Percentiles rank a stretch among this genome's conserved stretches.
Evolutionary conservation across 1,140 invertebrate species (phyloP).

Genomic region (Hyphantria cunea): DNA sequence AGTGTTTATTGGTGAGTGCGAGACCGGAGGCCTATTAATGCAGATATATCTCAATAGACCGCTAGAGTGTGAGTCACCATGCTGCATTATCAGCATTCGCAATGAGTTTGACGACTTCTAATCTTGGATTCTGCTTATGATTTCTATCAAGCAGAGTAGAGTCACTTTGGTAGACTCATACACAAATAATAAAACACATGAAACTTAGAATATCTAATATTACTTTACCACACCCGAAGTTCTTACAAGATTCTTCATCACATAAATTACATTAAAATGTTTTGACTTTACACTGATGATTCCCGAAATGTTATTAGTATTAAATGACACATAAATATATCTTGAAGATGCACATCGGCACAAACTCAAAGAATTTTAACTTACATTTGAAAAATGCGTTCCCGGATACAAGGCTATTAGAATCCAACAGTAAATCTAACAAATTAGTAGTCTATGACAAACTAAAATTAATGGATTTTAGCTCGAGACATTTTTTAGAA

Average conservation of each 20-base stretch:
- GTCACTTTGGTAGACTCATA: too few species aligned
- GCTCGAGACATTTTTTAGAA: conserved; percentile 54
- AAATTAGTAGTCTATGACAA: conserved; percentile 75
- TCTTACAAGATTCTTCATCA: conserved; percentile 18
- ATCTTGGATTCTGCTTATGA: too few species aligned
- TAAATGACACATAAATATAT: conserved; percentile 73
- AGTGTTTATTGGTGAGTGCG: too few species aligned
- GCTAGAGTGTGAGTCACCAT: too few species aligned
- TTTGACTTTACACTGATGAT: conserved; percentile 62
- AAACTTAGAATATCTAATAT: conserved; percentile 32
- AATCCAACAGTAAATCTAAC: conserved; percentile 67
- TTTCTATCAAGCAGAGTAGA: too few species aligned
- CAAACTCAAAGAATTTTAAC: conserved; percentile 56
- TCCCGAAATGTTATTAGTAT: conserved; percentile 55
- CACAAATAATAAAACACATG: too few species aligned
- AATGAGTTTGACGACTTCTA: too few species aligned
- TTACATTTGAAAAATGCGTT: conserved; percentile 65
- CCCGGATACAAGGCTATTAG: conserved; percentile 71
- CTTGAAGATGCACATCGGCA: conserved; percentile 38
- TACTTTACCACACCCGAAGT: conserved; percentile 45
- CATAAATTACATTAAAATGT: conserved; percentile 49
- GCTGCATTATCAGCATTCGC: too few species aligned
- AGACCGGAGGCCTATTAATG: too few species aligned
- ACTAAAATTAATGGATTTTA: conserved; percentile 73
- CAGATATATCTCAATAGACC: too few species aligned